Base-by-base conservation (phyloP, 2,113 vertebrate species). In the Sinocyclocheilus grahami region DNA sequence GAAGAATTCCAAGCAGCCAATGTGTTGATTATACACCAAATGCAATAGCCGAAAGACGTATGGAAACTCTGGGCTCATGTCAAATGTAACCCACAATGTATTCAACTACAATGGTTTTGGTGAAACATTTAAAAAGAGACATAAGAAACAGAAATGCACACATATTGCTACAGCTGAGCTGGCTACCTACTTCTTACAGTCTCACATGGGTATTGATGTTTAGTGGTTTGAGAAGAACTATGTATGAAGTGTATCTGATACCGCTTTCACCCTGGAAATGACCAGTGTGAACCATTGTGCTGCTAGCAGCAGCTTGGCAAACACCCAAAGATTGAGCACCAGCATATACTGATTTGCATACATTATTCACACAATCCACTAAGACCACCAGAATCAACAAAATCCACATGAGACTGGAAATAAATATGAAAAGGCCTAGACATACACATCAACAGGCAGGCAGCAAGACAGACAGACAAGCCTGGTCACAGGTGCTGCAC, bases 1-100 rank as follows among this genome's bases (percentile, higher is more conserved):
- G 91, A 90, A 71, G 93, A 90, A 88, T 92, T 92, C 90, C 85
- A 58, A 86, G 85, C 76, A 78, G 86, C 75, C 85, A 80, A 27
- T 37, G 42, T 75, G 48, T 63, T 62, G 79, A 30, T 24, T 33
- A 33, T 3, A 33, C 37, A 46, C 60, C 5, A 30, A 37, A 37
- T 78, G 4, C 24, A 78, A 30, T 6, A n/a, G 22, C 7, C 27
- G 3, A 67, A 30, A 6, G 1, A 30, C 2, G 24, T 30, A 30
- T 27, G 5, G 63, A 37, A 37, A 37, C 37, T 37, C 37, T 37
- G 4, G 5, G 37, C 37, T 37, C 37, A 37, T 37, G 37, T 37
- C 63, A 67, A 67, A 67, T 3, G 63, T 16, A 30, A 67, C 5
- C 63, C 5, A 13, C 63, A 30, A 30, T 67, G 27, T 4, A 37